Conservation (phyloP, 2,888 invertebrate genomes). For the Limnephilus rhombicus region DNA sequence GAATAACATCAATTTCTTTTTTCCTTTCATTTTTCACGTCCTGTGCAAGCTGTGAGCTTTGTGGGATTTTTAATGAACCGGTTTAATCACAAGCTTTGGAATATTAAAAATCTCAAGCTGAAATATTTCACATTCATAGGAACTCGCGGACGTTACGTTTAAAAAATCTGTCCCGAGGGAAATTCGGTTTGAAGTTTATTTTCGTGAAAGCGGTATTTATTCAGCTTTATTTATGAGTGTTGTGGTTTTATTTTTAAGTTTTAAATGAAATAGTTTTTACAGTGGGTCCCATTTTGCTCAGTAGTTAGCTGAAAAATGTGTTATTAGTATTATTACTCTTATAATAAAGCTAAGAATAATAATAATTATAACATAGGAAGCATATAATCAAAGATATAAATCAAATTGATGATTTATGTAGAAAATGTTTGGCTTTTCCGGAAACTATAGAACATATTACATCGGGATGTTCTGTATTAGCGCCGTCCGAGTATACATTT, state of each 20-base stretch:
- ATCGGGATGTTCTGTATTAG: too few species aligned
- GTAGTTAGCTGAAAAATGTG: too few species aligned
- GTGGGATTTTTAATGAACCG: conserved; percentile 39
- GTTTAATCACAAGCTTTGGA: conserved; percentile 17
- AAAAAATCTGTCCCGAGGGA: background rate
- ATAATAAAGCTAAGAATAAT: too few species aligned
- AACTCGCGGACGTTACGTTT: background rate
- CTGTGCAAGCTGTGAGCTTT: conserved; percentile 10
- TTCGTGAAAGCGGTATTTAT: background rate
- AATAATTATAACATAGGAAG: too few species aligned
- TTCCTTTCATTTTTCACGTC: conserved; percentile 45
- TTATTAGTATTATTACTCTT: too few species aligned
- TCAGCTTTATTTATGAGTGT: background rate
- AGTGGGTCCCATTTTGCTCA: background rate
- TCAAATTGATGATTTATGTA: too few species aligned
- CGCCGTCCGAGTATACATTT: too few species aligned
- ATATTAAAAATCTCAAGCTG: conserved; percentile 13
- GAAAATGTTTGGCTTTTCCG: too few species aligned
- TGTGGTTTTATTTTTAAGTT: background rate
- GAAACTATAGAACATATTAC: too few species aligned
- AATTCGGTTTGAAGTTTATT: background rate
- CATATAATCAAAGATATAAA: too few species aligned
- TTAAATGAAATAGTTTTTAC: background rate
- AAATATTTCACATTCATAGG: conserved; percentile 11
- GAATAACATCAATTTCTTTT: conserved; percentile 43